Evolutionary conservation across 2,888 invertebrate genomes (phyloP), one percentile per base, ranked within the genome.

Genomic region (Capitulum mitella): DNA sequence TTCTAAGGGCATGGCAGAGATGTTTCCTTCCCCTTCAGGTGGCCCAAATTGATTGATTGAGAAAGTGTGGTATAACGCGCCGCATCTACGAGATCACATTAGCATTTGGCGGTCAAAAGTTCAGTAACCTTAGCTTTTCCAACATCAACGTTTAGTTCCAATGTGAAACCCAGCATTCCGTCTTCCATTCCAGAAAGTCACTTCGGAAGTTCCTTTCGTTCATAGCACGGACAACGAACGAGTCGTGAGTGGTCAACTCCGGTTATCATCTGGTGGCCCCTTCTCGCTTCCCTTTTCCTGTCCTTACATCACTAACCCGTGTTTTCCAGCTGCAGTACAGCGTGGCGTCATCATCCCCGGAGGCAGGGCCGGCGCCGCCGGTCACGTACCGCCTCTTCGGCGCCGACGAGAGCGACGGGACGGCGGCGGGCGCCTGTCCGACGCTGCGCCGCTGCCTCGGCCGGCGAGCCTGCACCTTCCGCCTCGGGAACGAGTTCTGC

Each of bases 401-500:
- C 16, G 29, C 16, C 46, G 76, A 16, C 3, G 46, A 46, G 43
- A 43, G 6, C 6, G 43, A 43, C 6, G 43, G 43, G 43, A 12
- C 46, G 19, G 1, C 46, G 3, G 29, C 40, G 29, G 51, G 29
- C n/a, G 8, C 6, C 19, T 64, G 64, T 29, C 54, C 64, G 3
- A 29, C 43, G 14, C 43, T 78, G n/a, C 40, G 29, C 3, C 78
- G 54, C 46, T 78, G 61, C 34, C 78, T 64, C 40, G 43, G 43
- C 19, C 29, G 22, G 1, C n/a, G 78, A 0, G 48, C 29, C 40
- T 78, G 58, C 54, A n/a, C 58, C 16, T 70, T 81, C 29, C 76
- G 3, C 46, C 46, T 46, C 76, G 46, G 76, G 29, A 76, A 76
- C 76, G 76, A 76, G 32, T 48, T 76, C 46, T 76, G 76, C 32